Evolutionary conservation across 2,113 vertebrate species (phyloP), one percentile per base, ranked within the genome.

Genomic region (Mellivora capensis): DNA sequence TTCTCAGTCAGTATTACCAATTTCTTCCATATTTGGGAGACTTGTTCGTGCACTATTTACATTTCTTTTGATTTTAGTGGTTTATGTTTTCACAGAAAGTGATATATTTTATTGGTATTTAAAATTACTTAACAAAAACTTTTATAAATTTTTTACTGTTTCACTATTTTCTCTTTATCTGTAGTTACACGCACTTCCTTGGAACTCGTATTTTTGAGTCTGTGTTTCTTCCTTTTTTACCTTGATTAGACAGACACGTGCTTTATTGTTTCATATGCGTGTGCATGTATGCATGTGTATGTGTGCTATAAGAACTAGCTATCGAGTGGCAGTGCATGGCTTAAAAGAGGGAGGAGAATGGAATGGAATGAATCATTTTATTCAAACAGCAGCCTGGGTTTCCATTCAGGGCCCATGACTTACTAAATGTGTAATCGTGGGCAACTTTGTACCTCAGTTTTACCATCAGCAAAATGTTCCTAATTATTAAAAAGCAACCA

Each of bases 41-140:
- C 47, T 85, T 80, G 4, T 31, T 93, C 15, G 25, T 80, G 52
- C 44, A 57, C 7, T 34, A 18, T 64, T 29, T 44, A 67, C 25
- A 93, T 74, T 87, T 94, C 49, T 76, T 67, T 97, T 89, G 42
- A 39, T 15, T 80, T 89, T 42, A 71, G 4, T 74, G 54, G 12
- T 85, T 81, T 67, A 13, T 21, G 10, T 93, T 72, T 95, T 86
- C 15, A n/a, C 25, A 72, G 25, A 85, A 89, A 95, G 37, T 54
- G 47, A 42, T 47, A 20, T 4, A 13, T 42, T 85, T 93, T 86
- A 21, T 49, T 12, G 8, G 64, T 20, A 54, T 87, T 88, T 72
- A 31, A 37, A 93, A 95, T 47, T 42, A 86, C 61, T 96, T 77
- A 84, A 14, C 15, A 80, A 89, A 77, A 77, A 27, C 2, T 49